Conservation (phyloP, 2,888 invertebrate species). For the Micropterix aruncella region DNA sequence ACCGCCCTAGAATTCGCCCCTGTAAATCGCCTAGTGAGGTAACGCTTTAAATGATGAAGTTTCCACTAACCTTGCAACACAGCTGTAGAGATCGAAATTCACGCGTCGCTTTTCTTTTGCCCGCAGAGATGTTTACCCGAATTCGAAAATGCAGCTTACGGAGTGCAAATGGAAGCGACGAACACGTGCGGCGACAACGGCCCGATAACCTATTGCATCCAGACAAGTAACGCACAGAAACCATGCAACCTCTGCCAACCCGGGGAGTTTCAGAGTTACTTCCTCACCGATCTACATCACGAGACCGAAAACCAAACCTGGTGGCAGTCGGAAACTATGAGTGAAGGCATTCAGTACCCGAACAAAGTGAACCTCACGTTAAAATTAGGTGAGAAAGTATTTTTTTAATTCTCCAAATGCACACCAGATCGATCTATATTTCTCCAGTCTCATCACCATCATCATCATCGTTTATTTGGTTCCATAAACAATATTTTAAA, state of each 20-base stretch:
- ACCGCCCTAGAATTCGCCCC: too few relatives aligned
- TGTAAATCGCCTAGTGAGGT: too few relatives aligned
- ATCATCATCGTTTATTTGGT: background rate
- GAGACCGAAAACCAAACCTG: conserved; percentile 83
- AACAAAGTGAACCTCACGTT: conserved; percentile 87
- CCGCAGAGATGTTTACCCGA: conserved; percentile 84
- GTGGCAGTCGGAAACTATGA: conserved; percentile 99
- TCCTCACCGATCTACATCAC: conserved; percentile 87
- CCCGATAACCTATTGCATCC: conserved; percentile 74
- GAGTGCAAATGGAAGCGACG: conserved; percentile 78
- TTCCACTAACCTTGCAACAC: too few relatives aligned
- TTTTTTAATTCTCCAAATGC: background rate
- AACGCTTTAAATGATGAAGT: too few relatives aligned
- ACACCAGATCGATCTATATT: conserved; percentile 4
- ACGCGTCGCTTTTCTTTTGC: too few relatives aligned
- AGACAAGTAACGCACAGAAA: conserved; percentile 52
- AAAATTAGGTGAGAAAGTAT: conserved; percentile 61
- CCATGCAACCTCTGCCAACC: conserved; percentile 69
- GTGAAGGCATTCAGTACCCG: conserved; percentile 82
- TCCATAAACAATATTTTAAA: conserved; percentile 2
- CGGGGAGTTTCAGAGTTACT: conserved; percentile 38
- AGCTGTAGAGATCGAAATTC: too few relatives aligned
- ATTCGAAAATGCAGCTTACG: conserved; percentile 93
- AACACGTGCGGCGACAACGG: conserved; percentile 89
- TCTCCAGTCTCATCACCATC: conserved; percentile 3